A percentile compares a stretch with the other conserved stretches of the same genome.
Evolutionary conservation across 2,888 invertebrate species (phyloP).

Genomic region (Chrysotoxum bicinctum): DNA sequence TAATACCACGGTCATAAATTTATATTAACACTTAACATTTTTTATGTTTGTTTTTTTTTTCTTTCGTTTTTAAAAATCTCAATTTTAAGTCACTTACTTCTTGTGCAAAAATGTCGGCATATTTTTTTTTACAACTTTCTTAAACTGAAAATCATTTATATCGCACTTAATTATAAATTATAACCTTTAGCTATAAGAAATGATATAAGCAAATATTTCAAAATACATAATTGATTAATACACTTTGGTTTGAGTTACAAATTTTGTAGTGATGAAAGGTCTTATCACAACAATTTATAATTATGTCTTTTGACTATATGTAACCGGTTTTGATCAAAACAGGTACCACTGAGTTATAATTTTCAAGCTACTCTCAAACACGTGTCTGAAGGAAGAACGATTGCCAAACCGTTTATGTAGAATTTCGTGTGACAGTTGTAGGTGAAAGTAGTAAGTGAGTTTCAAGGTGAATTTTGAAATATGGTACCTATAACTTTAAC

Average conservation of each 20-base stretch:
- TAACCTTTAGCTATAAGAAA: background rate
- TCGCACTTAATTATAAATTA: background rate
- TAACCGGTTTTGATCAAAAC: constrained; percentile 7
- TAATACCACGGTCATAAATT: constrained; percentile 11
- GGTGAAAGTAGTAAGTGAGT: background rate
- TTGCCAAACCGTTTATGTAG: background rate
- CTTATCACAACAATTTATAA: background rate
- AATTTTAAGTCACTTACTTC: constrained; percentile 21
- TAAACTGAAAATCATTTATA: background rate
- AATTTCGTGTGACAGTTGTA: background rate
- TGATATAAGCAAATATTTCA: background rate
- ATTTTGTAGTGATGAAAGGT: background rate
- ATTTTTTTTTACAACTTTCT: background rate
- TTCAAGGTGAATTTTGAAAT: background rate
- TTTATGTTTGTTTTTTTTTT: background rate
- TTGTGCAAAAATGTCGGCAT: constrained; percentile 19
- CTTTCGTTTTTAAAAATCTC: background rate
- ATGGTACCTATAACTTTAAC: background rate
- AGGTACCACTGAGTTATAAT: constrained; percentile 3
- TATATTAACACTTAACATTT: background rate
- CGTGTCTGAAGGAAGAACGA: background rate
- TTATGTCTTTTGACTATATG: background rate
- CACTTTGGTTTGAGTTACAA: background rate
- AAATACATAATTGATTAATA: background rate
- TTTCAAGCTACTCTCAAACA: background rate